Percentiles rank a stretch among this genome's conserved stretches.
Evolutionary conservation across 2,113 vertebrate genomes (phyloP).

Genomic region (Podarcis muralis): DNA sequence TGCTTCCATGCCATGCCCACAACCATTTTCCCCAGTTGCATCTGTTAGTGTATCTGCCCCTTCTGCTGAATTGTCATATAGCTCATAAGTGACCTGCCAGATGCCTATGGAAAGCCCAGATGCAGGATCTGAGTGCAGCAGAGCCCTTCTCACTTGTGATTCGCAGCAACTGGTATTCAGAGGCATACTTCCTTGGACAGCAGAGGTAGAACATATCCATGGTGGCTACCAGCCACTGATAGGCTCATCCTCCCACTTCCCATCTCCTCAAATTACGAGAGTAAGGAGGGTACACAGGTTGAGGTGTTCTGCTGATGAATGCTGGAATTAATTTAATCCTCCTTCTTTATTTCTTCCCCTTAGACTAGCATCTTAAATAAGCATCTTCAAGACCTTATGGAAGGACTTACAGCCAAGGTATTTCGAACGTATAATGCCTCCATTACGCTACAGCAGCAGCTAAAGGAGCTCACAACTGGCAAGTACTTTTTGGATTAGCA

Average conservation of each 20-base stretch:
- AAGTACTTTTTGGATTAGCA: conserved; percentile 68
- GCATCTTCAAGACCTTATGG: conserved; percentile 98
- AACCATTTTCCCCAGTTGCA: conserved; percentile 1
- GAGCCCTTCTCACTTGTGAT: too few species aligned
- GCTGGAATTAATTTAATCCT: conserved; percentile 3
- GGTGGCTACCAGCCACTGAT: too few species aligned
- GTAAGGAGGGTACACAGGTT: background rate
- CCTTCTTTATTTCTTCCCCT: conserved; percentile 14
- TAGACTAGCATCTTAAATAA: conserved; percentile 98
- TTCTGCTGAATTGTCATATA: background rate
- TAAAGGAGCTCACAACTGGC: conserved; percentile 90
- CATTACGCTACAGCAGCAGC: conserved; percentile 93
- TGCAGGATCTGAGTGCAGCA: too few species aligned
- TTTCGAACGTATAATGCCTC: conserved; percentile 99
- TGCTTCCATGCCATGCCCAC: background rate
- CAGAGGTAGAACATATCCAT: too few species aligned
- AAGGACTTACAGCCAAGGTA: conserved; percentile 97
- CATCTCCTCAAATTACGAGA: accelerated
- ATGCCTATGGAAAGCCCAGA: too few species aligned
- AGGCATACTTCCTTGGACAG: too few species aligned
- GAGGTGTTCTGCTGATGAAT: background rate
- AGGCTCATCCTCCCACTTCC: too few species aligned
- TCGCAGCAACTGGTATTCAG: too few species aligned
- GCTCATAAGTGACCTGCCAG: too few species aligned
- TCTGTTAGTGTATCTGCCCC: background rate